A percentile compares a stretch with the other conserved stretches of the same genome.
phyloP scores from a whole-genome alignment of 2,113 vertebrate species.

The Ammodytes dubius region DNA sequence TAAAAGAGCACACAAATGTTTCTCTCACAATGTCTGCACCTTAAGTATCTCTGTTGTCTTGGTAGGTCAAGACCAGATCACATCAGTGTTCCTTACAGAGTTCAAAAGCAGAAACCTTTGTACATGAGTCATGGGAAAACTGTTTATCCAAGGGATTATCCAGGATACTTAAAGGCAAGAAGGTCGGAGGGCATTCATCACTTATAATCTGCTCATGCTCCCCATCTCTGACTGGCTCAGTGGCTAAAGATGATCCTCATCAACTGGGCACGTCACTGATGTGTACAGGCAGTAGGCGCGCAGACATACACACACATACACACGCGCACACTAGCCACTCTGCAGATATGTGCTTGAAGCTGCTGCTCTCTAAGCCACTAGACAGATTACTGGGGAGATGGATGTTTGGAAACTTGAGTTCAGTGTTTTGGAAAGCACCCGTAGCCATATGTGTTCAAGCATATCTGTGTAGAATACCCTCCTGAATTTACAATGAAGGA shows the following conservation, averaged over 20 bases:
- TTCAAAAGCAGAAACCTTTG: slow-evolving; percentile 52
- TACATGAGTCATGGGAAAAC: slow-evolving; percentile 68
- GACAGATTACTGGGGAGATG: slow-evolving; percentile 65
- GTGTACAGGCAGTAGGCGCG: slow-evolving; percentile 30
- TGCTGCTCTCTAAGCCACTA: slow-evolving; percentile 58
- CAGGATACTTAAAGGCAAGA: slow-evolving; percentile 69
- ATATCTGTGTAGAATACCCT: slow-evolving; percentile 35
- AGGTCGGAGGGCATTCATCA: slow-evolving; percentile 73
- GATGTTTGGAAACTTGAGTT: slow-evolving; percentile 60
- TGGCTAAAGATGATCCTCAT: slow-evolving; percentile 68
- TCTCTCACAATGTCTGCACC: neutral
- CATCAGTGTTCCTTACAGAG: slow-evolving; percentile 38
- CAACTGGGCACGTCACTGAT: slow-evolving; percentile 60
- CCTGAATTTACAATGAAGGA: slow-evolving; percentile 43
- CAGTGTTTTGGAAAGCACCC: slow-evolving; percentile 27
- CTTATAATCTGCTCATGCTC: slow-evolving; percentile 77
- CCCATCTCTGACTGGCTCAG: slow-evolving; percentile 70
- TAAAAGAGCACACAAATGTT: neutral
- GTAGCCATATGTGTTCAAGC: slow-evolving; percentile 36
- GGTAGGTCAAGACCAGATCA: slow-evolving; percentile 41
- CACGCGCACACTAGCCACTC: slow-evolving; percentile 15
- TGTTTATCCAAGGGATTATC: slow-evolving; percentile 77
- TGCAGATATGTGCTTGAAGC: slow-evolving; percentile 23
- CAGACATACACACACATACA: slow-evolving; percentile 9
- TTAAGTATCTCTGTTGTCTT: slow-evolving; percentile 13